Evolutionary conservation across 2,797 vertebrate genomes (phyloP).

Genomic region (Simalia tracyae): DNA sequence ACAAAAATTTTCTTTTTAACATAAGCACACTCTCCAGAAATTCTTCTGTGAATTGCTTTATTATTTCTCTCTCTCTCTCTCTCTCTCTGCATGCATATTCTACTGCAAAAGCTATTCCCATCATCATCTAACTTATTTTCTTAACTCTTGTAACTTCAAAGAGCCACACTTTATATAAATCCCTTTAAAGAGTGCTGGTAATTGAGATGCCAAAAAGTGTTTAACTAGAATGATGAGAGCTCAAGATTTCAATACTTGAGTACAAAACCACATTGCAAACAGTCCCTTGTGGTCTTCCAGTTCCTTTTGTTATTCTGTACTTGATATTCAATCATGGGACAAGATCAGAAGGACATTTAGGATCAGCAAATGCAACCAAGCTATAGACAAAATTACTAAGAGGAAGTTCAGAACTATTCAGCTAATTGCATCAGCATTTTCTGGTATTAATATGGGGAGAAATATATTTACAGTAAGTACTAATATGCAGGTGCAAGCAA

Average conservation of each 20-base stretch:
- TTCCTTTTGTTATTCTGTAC: constrained; percentile 25
- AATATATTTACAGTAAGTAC: constrained; percentile 3
- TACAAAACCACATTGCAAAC: constrained; percentile 27
- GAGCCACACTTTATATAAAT: constrained; percentile 34
- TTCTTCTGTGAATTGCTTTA: not conserved
- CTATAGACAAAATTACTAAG: constrained; percentile 24
- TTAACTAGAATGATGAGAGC: constrained; percentile 32
- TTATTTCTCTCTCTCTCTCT: not conserved
- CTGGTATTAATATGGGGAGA: constrained; percentile 11
- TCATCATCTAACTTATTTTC: not conserved
- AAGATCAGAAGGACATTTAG: constrained; percentile 20
- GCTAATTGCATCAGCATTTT: not conserved
- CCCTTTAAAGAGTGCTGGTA: constrained; percentile 40
- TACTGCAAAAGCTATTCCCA: not conserved
- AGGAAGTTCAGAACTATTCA: not conserved
- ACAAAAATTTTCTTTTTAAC: not conserved
- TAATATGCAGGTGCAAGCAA: constrained; percentile 3
- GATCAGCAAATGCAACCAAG: constrained; percentile 16
- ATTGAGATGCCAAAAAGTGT: constrained; percentile 32
- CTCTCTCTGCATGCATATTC: not conserved
- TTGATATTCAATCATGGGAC: constrained; percentile 23
- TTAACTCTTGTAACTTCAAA: constrained; percentile 30
- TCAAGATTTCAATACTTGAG: constrained; percentile 1
- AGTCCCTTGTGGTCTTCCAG: not conserved
- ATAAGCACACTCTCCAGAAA: not conserved